Evolutionary conservation across 2,113 vertebrate genomes (phyloP).

Genomic region (Cephalopholis sonnerati): DNA sequence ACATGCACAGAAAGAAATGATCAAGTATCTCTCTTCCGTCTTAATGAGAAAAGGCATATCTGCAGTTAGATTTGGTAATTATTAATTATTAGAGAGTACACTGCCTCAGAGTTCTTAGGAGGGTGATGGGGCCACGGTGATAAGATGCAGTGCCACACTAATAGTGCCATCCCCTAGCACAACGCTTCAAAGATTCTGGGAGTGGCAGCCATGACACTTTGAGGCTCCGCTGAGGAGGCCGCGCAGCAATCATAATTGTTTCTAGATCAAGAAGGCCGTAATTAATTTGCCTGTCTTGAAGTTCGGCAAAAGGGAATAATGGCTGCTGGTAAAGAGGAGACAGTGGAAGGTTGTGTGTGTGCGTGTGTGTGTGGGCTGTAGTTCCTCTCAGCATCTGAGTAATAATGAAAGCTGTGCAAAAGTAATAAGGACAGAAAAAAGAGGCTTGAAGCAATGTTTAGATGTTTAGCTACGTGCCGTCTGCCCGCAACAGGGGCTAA

Average conservation of each 20-base stretch:
- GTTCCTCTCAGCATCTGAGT: conserved; percentile 18
- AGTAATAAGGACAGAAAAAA: conserved; percentile 45
- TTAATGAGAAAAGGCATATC: conserved; percentile 65
- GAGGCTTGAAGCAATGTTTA: conserved; percentile 35
- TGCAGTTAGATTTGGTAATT: conserved; percentile 72
- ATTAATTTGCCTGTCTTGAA: conserved; percentile 81
- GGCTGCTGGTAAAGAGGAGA: conserved; percentile 57
- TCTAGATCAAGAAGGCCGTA: conserved; percentile 79
- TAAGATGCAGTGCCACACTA: conserved; percentile 67
- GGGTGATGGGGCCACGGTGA: conserved; percentile 69
- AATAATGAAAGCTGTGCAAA: conserved; percentile 52
- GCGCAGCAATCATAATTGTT: conserved; percentile 77
- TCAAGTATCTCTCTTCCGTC: conserved; percentile 52
- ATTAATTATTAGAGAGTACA: conserved; percentile 66
- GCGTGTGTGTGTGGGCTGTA: conserved; percentile 8
- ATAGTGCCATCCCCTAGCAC: conserved; percentile 68
- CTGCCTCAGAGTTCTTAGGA: conserved; percentile 60
- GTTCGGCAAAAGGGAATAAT: conserved; percentile 65
- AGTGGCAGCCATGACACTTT: conserved; percentile 74
- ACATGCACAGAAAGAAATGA: conserved; percentile 24
- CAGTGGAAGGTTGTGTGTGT: conserved; percentile 27
- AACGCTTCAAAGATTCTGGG: conserved; percentile 73
- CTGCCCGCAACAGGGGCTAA: conserved; percentile 44
- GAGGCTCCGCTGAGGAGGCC: conserved; percentile 68
- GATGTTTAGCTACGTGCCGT: conserved; percentile 52